Conservation (phyloP, 2,113 vertebrate species). For the Dromaius novaehollandiae region DNA sequence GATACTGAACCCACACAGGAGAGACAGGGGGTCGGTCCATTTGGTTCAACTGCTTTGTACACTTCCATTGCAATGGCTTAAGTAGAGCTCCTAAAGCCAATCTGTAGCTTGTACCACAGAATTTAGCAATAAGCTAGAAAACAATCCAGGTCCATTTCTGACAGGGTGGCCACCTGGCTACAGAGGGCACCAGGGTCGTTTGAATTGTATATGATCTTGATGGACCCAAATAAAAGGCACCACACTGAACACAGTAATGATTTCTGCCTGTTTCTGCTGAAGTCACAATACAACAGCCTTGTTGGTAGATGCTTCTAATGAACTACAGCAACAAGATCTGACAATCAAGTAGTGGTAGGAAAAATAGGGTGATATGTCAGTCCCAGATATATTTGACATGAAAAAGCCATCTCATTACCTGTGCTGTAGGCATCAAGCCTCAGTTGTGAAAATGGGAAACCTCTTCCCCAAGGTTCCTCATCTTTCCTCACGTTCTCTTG, state of each 20-base stretch:
- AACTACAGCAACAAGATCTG: not conserved
- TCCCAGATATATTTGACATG: not conserved
- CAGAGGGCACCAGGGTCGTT: not conserved
- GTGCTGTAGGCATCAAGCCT: not conserved
- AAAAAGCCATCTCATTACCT: not conserved
- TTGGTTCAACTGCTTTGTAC: not conserved
- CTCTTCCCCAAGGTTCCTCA: not conserved
- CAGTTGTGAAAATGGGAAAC: not conserved
- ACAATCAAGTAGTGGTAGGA: not conserved
- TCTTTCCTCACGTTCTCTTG: not conserved
- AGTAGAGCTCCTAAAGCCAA: not conserved
- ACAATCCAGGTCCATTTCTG: not conserved
- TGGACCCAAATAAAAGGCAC: not conserved
- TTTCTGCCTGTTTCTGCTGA: not conserved
- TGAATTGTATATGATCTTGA: not conserved
- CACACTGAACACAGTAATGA: not conserved
- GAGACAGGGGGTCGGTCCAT: not conserved
- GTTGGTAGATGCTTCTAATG: not conserved
- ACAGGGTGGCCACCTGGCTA: not conserved
- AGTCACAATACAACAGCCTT: not conserved
- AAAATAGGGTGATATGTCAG: not conserved
- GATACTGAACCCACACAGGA: not conserved
- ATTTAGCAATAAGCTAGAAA: no score
- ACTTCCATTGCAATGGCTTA: no score
- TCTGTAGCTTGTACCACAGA: not conserved